Evolutionary conservation across 2,888 invertebrate genomes (phyloP).

Genomic region (Harpalus rubripes): DNA sequence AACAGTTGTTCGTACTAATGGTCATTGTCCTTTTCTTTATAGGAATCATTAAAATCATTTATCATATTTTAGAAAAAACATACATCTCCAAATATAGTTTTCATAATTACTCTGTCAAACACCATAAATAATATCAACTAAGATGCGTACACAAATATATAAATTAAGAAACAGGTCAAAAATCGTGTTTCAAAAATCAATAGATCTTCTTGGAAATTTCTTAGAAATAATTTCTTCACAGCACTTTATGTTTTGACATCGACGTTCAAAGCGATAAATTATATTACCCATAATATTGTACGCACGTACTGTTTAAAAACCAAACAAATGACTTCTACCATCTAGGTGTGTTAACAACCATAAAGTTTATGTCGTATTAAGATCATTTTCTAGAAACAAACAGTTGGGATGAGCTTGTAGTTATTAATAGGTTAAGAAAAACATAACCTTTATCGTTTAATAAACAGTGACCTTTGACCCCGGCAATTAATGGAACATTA

Average conservation of each 20-base stretch:
- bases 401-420: constrained; percentile 21
- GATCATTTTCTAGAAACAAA: background rate
- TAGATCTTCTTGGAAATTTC: constrained; percentile 27
- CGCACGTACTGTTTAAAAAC: background rate
- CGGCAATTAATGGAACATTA: constrained; percentile 58
- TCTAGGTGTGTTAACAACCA: background rate
- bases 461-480: constrained; percentile 47
- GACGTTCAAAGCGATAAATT: constrained; percentile 34
- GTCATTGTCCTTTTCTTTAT: too few relatives aligned
- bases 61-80: too few relatives aligned
- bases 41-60: too few relatives aligned
- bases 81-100: too few relatives aligned
- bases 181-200: constrained; percentile 12
- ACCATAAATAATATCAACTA: background rate
- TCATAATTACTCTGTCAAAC: too few relatives aligned
- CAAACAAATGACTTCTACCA: constrained; percentile 1
- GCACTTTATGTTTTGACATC: constrained; percentile 50
- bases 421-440: constrained; percentile 32
- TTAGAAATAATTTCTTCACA: constrained; percentile 49
- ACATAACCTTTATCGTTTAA: constrained; percentile 58
- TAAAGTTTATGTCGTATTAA: constrained; percentile 34
- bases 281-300: constrained; percentile 39
- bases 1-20: too few relatives aligned
- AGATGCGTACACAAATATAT: constrained; percentile 1
- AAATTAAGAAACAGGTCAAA: constrained; percentile 31